A percentile compares a stretch with the other conserved stretches of the same genome.
Conservation (phyloP, 2,888 invertebrate species). For the Helicoverpa assulta region DNA sequence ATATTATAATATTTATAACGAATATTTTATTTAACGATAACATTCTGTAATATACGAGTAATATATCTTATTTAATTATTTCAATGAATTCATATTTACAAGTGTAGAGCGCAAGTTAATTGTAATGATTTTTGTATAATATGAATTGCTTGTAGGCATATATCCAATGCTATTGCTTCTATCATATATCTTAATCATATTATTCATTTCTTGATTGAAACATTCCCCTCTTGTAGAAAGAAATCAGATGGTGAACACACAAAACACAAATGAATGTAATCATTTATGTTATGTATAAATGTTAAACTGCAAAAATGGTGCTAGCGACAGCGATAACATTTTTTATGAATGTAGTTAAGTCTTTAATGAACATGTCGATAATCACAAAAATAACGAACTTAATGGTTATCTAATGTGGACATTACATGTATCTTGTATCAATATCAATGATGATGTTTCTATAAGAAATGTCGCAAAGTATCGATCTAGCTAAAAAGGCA, state of each 20-base stretch:
- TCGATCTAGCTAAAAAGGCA: conserved; percentile 36
- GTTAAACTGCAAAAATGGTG: conserved; percentile 61
- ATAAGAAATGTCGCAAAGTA: conserved; percentile 39
- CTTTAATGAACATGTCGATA: conserved; percentile 48
- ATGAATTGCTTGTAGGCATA: conserved; percentile 76
- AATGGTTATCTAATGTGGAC: conserved; percentile 26
- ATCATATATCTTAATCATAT: conserved; percentile 67
- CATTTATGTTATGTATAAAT: conserved; percentile 47
- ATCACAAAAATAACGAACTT: conserved; percentile 25
- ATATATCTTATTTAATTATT: conserved; percentile 84
- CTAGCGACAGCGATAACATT: conserved; percentile 62
- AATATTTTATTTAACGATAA: conserved; percentile 79
- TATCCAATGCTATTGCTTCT: conserved; percentile 73
- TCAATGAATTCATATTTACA: conserved; percentile 82
- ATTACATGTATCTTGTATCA: conserved; percentile 28
- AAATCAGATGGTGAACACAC: conserved; percentile 42
- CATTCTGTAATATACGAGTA: conserved; percentile 83
- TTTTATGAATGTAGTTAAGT: conserved; percentile 56
- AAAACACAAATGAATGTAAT: conserved; percentile 40
- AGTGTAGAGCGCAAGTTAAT: conserved; percentile 73
- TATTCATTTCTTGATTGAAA: conserved; percentile 66
- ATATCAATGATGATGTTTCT: conserved; percentile 41
- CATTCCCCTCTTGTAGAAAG: conserved; percentile 66
- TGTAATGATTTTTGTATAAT: conserved; percentile 74
- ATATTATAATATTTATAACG: conserved; percentile 81